Evolutionary conservation across 2,888 invertebrate genomes (phyloP).

Genomic region (Thereva nobilitata): DNA sequence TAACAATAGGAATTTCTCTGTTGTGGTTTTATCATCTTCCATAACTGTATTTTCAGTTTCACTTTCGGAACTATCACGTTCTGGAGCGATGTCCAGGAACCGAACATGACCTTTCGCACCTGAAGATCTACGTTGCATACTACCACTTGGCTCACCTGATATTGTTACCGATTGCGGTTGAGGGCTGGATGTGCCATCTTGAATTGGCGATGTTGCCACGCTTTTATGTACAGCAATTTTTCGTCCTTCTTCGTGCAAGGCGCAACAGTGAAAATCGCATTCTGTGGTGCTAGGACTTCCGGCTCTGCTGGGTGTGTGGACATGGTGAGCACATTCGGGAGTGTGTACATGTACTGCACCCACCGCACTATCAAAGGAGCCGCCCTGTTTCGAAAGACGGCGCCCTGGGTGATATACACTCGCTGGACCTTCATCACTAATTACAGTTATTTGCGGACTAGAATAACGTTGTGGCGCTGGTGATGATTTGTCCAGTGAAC

Average conservation of each 20-base stretch:
- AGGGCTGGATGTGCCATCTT: slow-evolving; percentile 72
- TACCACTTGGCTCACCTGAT: slow-evolving; percentile 59
- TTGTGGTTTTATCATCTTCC: slow-evolving; percentile 87
- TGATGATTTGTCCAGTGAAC: slow-evolving; percentile 68
- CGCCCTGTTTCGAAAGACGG: slow-evolving; percentile 65
- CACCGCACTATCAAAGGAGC: slow-evolving; percentile 70
- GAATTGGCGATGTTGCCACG: slow-evolving; percentile 91
- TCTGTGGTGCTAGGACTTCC: slow-evolving; percentile 71
- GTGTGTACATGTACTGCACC: slow-evolving; percentile 78
- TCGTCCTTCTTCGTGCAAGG: slow-evolving; percentile 89
- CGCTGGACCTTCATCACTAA: slow-evolving; percentile 85
- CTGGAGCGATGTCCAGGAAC: slow-evolving; percentile 77
- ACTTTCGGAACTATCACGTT: slow-evolving; percentile 87
- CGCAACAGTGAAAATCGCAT: slow-evolving; percentile 95
- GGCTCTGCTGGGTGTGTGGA: slow-evolving; percentile 71
- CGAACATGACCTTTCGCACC: slow-evolving; percentile 79
- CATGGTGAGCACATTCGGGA: slow-evolving; percentile 75
- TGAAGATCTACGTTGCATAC: slow-evolving; percentile 57
- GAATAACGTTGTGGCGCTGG: slow-evolving; percentile 60
- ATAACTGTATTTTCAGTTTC: slow-evolving; percentile 92
- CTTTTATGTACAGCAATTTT: slow-evolving; percentile 90
- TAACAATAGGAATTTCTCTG: slow-evolving; percentile 89
- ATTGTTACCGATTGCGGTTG: slow-evolving; percentile 63
- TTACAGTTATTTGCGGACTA: slow-evolving; percentile 90
- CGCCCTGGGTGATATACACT: slow-evolving; percentile 58